Evolutionary conservation across 2,113 vertebrate genomes (phyloP).

Genomic region (Chaenogobius annularis): DNA sequence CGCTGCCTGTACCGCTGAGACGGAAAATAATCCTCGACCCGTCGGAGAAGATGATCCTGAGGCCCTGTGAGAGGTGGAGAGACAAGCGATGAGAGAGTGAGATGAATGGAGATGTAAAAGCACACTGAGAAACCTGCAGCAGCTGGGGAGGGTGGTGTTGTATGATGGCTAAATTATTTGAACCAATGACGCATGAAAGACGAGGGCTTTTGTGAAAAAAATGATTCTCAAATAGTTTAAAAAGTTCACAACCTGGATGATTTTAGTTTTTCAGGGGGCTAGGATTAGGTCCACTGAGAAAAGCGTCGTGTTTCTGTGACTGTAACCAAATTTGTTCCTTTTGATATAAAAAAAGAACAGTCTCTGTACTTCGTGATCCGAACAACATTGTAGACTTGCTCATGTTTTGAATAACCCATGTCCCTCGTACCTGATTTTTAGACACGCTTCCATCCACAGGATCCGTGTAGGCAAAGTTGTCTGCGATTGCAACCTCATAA

Average conservation of each 20-base stretch:
- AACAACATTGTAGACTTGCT: no score
- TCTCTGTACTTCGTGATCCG: no score
- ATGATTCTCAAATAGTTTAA: no score
- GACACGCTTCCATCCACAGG: slow-evolving; percentile 94
- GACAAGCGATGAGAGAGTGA: background rate
- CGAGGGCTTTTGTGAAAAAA: background rate
- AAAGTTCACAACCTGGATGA: no score
- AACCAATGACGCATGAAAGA: background rate
- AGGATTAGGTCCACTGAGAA: no score
- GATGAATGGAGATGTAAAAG: slow-evolving; percentile 31
- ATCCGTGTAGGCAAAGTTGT: slow-evolving; percentile 95
- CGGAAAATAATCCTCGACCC: slow-evolving; percentile 97
- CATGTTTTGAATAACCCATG: no score
- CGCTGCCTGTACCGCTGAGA: slow-evolving; percentile 95
- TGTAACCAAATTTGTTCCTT: no score
- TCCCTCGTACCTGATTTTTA: slow-evolving; percentile 88
- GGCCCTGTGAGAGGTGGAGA: slow-evolving; percentile 77
- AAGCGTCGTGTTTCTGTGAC: no score
- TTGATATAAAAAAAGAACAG: no score
- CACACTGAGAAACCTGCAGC: slow-evolving; percentile 12
- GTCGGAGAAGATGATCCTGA: slow-evolving; percentile 93
- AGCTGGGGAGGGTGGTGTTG: background rate
- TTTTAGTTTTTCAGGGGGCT: no score
- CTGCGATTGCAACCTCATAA: slow-evolving; percentile 88
- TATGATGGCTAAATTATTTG: background rate